Percentiles rank a stretch among this genome's conserved stretches.
Evolutionary conservation across 2,113 vertebrate species (phyloP).

Genomic region (Haemorhous mexicanus): DNA sequence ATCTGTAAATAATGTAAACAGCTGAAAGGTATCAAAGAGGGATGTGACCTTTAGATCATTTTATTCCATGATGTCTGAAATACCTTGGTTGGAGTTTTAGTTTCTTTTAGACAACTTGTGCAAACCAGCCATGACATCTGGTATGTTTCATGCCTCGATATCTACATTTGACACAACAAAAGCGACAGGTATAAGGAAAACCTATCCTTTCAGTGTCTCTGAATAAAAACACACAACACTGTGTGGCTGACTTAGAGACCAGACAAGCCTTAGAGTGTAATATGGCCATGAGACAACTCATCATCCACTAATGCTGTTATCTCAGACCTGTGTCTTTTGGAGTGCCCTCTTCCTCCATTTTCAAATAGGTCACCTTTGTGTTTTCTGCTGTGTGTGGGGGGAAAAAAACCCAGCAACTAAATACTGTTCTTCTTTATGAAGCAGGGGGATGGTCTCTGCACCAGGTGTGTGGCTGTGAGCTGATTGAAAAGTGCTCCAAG

Average conservation of each 20-base stretch:
- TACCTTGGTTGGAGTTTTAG: fast-evolving
- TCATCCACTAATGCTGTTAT: neutral
- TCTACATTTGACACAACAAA: neutral
- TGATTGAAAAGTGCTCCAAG: neutral
- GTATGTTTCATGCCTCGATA: neutral
- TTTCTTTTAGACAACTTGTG: neutral
- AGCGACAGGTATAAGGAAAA: neutral
- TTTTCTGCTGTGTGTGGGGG: neutral
- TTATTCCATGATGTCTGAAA: neutral
- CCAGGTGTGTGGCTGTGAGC: neutral
- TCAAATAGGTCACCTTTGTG: neutral
- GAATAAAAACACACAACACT: neutral
- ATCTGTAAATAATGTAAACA: neutral
- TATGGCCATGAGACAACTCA: neutral
- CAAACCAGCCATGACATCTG: neutral
- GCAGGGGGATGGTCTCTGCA: neutral
- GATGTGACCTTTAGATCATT: neutral
- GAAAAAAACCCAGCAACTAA: neutral
- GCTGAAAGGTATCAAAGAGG: neutral
- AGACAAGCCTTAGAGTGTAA: neutral
- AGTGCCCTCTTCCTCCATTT: neutral
- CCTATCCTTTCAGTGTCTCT: fast-evolving
- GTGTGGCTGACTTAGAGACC: neutral
- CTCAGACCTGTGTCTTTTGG: neutral
- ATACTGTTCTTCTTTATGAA: neutral